Base-by-base conservation (phyloP, 2,888 invertebrate species). In the Phengaris alcon region DNA sequence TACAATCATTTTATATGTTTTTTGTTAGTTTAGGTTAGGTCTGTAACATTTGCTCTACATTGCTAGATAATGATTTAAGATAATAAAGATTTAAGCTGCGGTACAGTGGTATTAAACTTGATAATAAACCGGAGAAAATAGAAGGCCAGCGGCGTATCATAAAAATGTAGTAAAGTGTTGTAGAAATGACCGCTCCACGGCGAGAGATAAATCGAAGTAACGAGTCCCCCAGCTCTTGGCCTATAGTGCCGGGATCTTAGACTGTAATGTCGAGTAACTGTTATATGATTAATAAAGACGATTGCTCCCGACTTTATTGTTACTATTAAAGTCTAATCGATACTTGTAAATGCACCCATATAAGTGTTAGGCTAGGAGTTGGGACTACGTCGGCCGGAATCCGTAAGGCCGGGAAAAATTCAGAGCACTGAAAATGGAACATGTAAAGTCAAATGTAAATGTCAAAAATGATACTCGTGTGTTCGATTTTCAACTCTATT, bases 101-200 rank as follows among this genome's bases (percentile, higher is more conserved):
- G 13, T 13, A 12, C 64, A 12, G 22, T 9, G 35, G 64, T 12
- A 64, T 64, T 44, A 64, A 64, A 64, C 12, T 64, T 64, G 64
- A 64, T 35, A 35, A 44, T 64, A 64, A 64, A 64, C 64, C 22
- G 35, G 35, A 12, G 64, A 64, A 44, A 64, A 64, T 44, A 10
- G 64, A 64, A 64, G 64, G 64, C 64, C 35, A 64, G 35, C 59
- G 22, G 59, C 22, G 22, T 10, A 59, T 64, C 64, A 64, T 64
- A 64, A 64, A 64, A 64, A 64, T 64, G 64, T 64, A 64, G 64
- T 64, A 64, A 64, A 64, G 64, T 64, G 64, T 64, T 64, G 35
- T 44, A 64, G 64, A 64, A 64, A 35, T 64, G 64, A 64, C 64
- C 64, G 64, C 64, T 64, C 64, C 64, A 64, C 7, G 10, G 59